phyloP scores from a whole-genome alignment of 2,113 vertebrate genomes.

The Albula goreensis region DNA sequence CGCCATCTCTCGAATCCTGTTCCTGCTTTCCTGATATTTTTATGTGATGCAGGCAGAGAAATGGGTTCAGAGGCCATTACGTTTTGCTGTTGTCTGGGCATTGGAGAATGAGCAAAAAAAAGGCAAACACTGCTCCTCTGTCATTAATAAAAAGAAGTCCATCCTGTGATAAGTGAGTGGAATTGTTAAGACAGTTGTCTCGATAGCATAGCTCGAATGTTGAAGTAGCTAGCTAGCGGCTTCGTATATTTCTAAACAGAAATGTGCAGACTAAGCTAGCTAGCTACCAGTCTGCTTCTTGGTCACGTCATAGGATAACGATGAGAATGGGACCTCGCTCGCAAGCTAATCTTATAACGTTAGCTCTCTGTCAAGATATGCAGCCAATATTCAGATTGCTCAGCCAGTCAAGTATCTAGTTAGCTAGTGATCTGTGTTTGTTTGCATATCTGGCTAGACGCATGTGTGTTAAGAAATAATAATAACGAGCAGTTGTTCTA shows the following conservation, averaged over 20 bases:
- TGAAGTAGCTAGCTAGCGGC: background rate
- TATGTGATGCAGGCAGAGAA: conserved; percentile 44
- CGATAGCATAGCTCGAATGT: background rate
- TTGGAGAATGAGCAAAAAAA: background rate
- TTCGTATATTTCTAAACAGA: background rate
- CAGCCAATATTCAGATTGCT: background rate
- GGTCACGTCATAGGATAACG: background rate
- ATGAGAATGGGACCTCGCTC: background rate
- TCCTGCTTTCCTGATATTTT: conserved; percentile 71
- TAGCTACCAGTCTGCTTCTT: conserved; percentile 1
- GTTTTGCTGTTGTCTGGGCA: conserved; percentile 40
- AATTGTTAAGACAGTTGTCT: background rate
- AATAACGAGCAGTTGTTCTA: background rate
- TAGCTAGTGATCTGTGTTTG: background rate
- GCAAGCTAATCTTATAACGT: background rate
- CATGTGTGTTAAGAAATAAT: background rate
- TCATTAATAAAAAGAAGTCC: background rate
- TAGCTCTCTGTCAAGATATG: background rate
- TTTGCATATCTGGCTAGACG: background rate
- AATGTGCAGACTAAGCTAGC: background rate
- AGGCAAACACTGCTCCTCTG: background rate
- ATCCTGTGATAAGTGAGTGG: conserved; percentile 4
- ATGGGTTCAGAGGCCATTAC: conserved; percentile 66
- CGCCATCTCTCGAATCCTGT: conserved; percentile 61
- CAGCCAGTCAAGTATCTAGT: background rate